A percentile compares a stretch with the other conserved stretches of the same genome.
phyloP scores from a whole-genome alignment of 2,888 invertebrate genomes.

The Hydrotaea cyrtoneurina region DNA sequence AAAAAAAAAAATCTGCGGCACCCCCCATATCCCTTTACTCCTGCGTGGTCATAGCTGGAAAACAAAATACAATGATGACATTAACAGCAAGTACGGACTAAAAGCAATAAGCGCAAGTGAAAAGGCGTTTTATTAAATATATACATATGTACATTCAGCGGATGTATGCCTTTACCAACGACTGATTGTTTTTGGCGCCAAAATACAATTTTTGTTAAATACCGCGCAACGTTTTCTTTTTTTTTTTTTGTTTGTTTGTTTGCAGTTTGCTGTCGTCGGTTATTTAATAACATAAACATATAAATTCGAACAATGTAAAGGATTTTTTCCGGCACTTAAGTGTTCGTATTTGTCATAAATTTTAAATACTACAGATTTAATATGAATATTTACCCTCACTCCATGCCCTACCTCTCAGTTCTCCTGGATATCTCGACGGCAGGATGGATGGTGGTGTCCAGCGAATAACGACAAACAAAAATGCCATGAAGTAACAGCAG shows the following conservation, averaged over 20 bases:
- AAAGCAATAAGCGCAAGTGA: slow-evolving; percentile 7
- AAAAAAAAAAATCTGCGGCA: slow-evolving; percentile 75
- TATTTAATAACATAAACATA: slow-evolving; percentile 45
- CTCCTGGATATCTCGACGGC: neutral
- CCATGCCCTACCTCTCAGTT: neutral
- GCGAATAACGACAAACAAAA: neutral
- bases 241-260: no score
- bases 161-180: neutral
- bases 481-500: slow-evolving; percentile 16
- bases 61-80: slow-evolving; percentile 25
- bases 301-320: slow-evolving; percentile 18
- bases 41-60: neutral
- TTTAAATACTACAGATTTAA: slow-evolving; percentile 40
- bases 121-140: slow-evolving; percentile 29
- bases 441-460: neutral
- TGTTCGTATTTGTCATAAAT: slow-evolving; percentile 35
- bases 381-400: slow-evolving; percentile 2
- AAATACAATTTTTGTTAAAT: no score
- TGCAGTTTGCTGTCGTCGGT: neutral
- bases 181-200: slow-evolving; percentile 54
- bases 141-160: neutral
- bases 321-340: neutral
- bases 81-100: slow-evolving; percentile 3
- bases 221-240: no score
- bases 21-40: no score